These are phyloP conservation scores for Busseola fusca DNA, from an alignment of 2,888 invertebrate species.

Conservation along the genomic window DNA sequence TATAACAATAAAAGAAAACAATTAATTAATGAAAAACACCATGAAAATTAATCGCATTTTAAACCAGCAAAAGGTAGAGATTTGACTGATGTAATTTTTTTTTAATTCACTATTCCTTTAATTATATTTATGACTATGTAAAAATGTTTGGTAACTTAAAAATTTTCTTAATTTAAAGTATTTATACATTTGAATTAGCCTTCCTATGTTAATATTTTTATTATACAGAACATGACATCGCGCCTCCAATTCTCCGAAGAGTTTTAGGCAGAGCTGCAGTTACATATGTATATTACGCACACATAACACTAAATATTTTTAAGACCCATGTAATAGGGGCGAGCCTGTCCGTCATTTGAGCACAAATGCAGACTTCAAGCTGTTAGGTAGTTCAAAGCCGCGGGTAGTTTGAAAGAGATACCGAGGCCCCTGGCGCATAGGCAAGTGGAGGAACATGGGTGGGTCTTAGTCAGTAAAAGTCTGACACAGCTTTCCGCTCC, in stretches of 20 bases:
- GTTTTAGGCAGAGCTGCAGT: neutral
- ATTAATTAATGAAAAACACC: neutral
- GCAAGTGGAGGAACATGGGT: no score
- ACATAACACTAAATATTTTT: neutral
- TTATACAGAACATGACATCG: neutral
- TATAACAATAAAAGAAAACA: no score
- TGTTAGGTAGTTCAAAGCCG: no score
- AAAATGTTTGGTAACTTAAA: neutral
- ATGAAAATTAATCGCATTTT: neutral
- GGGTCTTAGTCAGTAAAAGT: no score
- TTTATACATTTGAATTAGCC: neutral
- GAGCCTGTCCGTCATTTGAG: no score
- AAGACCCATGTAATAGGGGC: neutral
- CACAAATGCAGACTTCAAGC: neutral
- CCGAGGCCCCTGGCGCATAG: no score
- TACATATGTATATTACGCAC: neutral
- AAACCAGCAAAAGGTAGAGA: neutral
- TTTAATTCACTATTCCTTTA: neutral
- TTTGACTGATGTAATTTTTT: neutral
- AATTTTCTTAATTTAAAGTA: neutral
- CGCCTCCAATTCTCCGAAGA: no score
- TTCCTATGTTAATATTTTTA: neutral
- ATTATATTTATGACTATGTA: no score
- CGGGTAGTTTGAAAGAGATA: no score
- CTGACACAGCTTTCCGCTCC: no score